phyloP scores from a whole-genome alignment of 2,113 vertebrate genomes.

The Zapornia atra region DNA sequence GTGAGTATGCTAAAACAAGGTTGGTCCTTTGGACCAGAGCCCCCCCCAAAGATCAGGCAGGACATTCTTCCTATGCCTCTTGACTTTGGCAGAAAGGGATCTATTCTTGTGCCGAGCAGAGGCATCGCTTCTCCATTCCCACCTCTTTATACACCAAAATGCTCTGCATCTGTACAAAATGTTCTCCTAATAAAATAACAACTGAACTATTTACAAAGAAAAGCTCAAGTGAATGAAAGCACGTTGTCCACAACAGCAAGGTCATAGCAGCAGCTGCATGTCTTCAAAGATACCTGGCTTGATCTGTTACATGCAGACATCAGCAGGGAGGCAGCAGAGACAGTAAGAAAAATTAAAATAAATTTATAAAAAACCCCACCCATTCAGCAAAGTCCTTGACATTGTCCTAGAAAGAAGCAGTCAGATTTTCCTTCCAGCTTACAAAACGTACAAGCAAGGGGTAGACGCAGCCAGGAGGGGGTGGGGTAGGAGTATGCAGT shows the following conservation, averaged over 20 bases:
- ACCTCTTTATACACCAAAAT: background rate
- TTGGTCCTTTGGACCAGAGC: background rate
- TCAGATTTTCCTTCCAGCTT: background rate
- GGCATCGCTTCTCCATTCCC: background rate
- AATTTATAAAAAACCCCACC: background rate
- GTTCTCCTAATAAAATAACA: background rate
- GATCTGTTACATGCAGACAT: background rate
- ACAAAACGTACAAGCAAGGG: background rate
- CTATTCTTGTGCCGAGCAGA: background rate
- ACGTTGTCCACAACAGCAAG: background rate
- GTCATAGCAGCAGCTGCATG: slow-evolving; percentile 27
- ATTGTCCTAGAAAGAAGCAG: background rate
- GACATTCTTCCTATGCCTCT: fast-evolving
- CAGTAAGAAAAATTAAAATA: too few relatives aligned
- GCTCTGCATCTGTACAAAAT: background rate
- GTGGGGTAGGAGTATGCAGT: background rate
- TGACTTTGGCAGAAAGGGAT: background rate
- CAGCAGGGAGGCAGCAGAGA: background rate
- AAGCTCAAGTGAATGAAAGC: background rate
- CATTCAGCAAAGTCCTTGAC: background rate
- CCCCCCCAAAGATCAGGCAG: background rate
- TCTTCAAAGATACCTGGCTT: background rate
- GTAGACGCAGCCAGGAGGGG: background rate
- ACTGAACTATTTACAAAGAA: background rate
- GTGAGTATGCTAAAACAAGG: background rate